These are phyloP conservation scores for Felis chaus DNA, from an alignment of 2,113 vertebrate species.

Conservation along the genomic window DNA sequence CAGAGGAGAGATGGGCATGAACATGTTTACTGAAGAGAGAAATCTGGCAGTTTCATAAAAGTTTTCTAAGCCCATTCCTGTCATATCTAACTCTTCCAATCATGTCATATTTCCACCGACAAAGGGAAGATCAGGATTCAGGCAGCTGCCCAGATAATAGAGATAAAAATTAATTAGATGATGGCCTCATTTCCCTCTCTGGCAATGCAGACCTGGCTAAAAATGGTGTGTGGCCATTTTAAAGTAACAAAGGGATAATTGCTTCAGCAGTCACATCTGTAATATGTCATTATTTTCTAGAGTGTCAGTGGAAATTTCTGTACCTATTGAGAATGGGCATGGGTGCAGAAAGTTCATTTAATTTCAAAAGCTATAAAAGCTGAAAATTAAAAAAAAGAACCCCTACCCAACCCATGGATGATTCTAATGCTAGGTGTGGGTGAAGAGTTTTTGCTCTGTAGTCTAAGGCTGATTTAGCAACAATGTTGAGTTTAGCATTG, in stretches of 20 bases:
- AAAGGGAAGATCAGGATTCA: slow-evolving; percentile 48
- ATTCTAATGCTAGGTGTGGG: not conserved
- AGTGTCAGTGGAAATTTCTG: slow-evolving; percentile 23
- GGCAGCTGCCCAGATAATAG: slow-evolving; percentile 44
- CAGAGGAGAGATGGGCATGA: not conserved
- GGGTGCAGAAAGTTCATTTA: slow-evolving; percentile 2
- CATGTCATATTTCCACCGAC: not conserved
- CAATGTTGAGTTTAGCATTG: not conserved
- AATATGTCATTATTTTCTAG: not conserved
- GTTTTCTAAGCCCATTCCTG: not conserved
- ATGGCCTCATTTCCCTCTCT: not conserved
- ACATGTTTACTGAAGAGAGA: not conserved
- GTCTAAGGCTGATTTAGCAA: not conserved
- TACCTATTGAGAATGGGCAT: not conserved
- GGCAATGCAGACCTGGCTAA: slow-evolving; percentile 15
- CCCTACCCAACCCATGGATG: no score
- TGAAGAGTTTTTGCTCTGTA: not conserved
- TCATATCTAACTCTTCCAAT: not conserved
- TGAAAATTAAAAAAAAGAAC: slow-evolving; percentile 13
- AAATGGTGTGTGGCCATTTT: slow-evolving; percentile 17
- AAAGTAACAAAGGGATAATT: slow-evolving; percentile 25
- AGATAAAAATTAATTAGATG: slow-evolving; percentile 59
- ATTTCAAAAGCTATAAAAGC: slow-evolving; percentile 37
- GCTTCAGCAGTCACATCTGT: not conserved
- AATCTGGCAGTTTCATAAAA: not conserved